Evolutionary conservation across 2,888 invertebrate genomes (phyloP), one percentile per base, ranked within the genome.

Genomic region (Acronicta leporina): DNA sequence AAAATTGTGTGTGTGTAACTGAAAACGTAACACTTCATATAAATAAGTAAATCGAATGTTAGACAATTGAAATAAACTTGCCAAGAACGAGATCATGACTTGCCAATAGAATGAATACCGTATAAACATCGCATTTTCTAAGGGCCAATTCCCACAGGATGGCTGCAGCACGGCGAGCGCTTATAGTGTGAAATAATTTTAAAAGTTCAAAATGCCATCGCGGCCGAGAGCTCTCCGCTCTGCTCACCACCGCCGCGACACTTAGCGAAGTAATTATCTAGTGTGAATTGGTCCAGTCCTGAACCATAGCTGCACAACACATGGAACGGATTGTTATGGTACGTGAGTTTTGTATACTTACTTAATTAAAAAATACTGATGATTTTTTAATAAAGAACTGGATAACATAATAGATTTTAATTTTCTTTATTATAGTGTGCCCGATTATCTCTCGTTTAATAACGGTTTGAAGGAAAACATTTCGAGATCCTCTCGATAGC

Each of bases 371-470:
- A 60, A 52, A 62, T 62, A 57, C 44, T 68, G 58, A 73, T 66
- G 67, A 68, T 3, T 50, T 73, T 81, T 80, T 71, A 74, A 80
- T 80, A 79, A 82, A 82, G 61, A 77, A 75, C 77, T 68, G 70
- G 70, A 55, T 74, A 67, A 71, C 59, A 55, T 1, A 47, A 11
- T 8, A 7, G 0, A 6, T 43, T 43, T 38, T 57, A 15, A 15
- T 57, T 63, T 52, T 45, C 11, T 1, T 1, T 27, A 27, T 46
- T 57, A 8, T 9, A 41, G 15, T 6, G 0, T 11, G 11, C 33
- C 33, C 27, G 7, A 27, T 7, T 1, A 27, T 1, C 1, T n/a
- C n/a, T n/a, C n/a, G n/a, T n/a, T n/a, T n/a, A n/a, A n/a, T n/a
- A n/a, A n/a, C n/a, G n/a, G n/a, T n/a, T n/a, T n/a, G n/a, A n/a